These are phyloP conservation scores for Celastrina argiolus DNA, from an alignment of 2,888 invertebrate genomes.

Conservation along the genomic window DNA sequence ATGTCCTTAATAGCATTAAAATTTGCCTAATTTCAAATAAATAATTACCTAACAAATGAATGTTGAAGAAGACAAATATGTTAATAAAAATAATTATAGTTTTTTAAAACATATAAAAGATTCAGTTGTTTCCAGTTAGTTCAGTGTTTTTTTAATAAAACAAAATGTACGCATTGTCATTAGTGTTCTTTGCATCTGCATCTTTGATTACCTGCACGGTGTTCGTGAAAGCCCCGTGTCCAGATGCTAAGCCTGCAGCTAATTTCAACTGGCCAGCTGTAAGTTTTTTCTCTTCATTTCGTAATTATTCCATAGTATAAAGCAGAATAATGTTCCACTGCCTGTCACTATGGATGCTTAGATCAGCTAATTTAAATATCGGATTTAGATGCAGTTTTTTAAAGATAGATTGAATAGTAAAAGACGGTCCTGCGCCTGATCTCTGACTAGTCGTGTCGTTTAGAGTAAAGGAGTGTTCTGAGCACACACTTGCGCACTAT, in stretches of 20 bases:
- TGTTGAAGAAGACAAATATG: background rate
- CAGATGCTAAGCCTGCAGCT: conserved; percentile 18
- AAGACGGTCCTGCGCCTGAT: too few species aligned
- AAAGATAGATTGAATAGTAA: too few species aligned
- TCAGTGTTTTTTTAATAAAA: background rate
- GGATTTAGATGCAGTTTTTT: too few species aligned
- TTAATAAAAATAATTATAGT: background rate
- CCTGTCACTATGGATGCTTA: too few species aligned
- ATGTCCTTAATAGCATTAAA: too few species aligned
- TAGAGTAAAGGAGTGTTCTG: too few species aligned
- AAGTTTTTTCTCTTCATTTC: background rate
- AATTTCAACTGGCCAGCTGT: conserved; percentile 24
- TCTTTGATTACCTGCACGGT: conserved; percentile 9
- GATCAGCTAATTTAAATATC: too few species aligned
- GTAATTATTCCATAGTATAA: too few species aligned
- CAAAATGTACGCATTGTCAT: background rate
- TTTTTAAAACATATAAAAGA: background rate
- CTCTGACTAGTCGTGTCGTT: too few species aligned
- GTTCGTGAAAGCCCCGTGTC: conserved; percentile 16
- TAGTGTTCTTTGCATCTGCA: background rate
- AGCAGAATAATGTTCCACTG: too few species aligned
- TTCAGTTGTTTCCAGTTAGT: background rate
- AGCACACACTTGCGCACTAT: too few species aligned
- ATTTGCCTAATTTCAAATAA: too few species aligned
- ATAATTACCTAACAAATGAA: background rate